Evolutionary conservation across 2,797 vertebrate genomes (phyloP), one percentile per base, ranked within the genome.

Genomic region (Pantherophis alleghaniensis): DNA sequence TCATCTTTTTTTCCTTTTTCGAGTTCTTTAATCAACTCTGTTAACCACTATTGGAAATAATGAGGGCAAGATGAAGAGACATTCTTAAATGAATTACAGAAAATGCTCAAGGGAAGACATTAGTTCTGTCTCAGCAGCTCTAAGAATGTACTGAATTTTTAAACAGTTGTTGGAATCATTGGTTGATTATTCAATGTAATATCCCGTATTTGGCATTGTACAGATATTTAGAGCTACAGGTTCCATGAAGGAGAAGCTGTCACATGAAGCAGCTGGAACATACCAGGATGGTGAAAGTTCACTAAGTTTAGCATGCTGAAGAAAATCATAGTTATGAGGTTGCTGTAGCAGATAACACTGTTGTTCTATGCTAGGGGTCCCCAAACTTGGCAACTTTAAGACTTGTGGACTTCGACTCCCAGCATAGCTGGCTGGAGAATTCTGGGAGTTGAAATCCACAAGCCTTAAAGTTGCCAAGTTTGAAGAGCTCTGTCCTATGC

Each of bases 301-400:
- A 22, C 37, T 37, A 10, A 42, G 12, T 32, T 61, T n/a, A 2
- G 37, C 47, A 57, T 88, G 13, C 53, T 83, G 42, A 11, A 60
- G 37, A 88, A 88, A 47, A 22, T 56, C 47, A 74, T 26, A 51
- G 26, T 87, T 88, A 26, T 28, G 79, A 86, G 63, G 56, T 13
- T 91, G 90, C 42, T 86, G 2, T n/a, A 51, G 47, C 93, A 92
- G 57, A 92, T n/a, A 92, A 91, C 32, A 61, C 66, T 92, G 13
- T 69, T 74, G 2, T 55, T 37, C 2, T 28, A 24, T 92, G 56
- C 92, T 9, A 53, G 51, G 51, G 51, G 9, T 53, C 51, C 9
- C 51, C 47, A 51, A 51, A 51, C 47, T 10, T 53, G 51, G 51
- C 51, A 53, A 53, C 51, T 53, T 53, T 53, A 53, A 53, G 51